Evolutionary conservation across 92 coral and sea anemone species (phyloP).

Genomic region (Palythoa caribaeorum): DNA sequence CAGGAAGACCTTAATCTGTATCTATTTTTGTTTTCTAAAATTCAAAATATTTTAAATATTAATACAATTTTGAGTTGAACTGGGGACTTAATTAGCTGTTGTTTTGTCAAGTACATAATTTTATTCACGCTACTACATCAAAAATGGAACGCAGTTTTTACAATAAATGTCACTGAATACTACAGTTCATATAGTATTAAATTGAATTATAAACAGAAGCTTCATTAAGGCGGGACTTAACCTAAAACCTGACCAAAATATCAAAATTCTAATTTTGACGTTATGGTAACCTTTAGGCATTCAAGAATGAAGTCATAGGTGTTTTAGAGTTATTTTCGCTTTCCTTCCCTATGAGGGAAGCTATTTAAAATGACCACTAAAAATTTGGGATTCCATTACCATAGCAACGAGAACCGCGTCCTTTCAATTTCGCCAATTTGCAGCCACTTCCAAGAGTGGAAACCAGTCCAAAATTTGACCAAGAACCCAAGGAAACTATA

Average conservation of each 20-base stretch:
- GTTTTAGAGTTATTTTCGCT: slow-evolving; percentile 33
- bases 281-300: slow-evolving; percentile 40
- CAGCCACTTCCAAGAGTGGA: slow-evolving; percentile 36
- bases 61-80: no score
- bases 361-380: slow-evolving; percentile 28
- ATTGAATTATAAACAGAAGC: no score
- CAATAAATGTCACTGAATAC: no score
- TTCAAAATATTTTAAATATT: no score
- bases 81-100: no score
- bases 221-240: no score
- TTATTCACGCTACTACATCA: no score
- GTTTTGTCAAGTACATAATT: no score
- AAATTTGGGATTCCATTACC: slow-evolving; percentile 47
- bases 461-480: slow-evolving; percentile 19
- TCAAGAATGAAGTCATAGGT: slow-evolving; percentile 21
- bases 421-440: slow-evolving; percentile 25
- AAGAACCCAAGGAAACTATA: slow-evolving; percentile 29
- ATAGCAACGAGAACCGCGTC: slow-evolving; percentile 43
- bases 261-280: slow-evolving; percentile 33
- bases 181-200: no score
- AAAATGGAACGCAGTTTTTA: no score
- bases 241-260: slow-evolving; percentile 43
- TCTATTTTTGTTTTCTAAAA: no score
- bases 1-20: no score
- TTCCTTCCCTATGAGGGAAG: slow-evolving; percentile 29